Percentiles rank a stretch among this genome's conserved stretches.
phyloP scores from a whole-genome alignment of 2,797 vertebrate species.

The Balearica regulorum region DNA sequence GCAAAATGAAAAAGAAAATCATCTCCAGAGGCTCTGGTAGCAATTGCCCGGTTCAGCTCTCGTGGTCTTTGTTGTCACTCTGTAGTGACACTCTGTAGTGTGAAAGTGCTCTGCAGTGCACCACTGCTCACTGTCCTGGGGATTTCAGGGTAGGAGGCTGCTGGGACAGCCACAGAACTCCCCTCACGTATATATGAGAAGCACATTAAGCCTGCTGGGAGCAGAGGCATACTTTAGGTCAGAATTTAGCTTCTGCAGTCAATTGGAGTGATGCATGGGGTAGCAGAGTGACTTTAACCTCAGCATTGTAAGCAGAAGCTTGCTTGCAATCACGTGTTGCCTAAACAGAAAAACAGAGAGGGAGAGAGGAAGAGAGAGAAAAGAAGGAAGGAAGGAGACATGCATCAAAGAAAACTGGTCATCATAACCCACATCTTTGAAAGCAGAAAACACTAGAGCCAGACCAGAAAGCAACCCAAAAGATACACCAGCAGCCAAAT shows the following conservation, averaged over 20 bases:
- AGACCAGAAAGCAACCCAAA: not conserved
- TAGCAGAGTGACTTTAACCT: not conserved
- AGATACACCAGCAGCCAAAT: not conserved
- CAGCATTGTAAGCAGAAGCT: not conserved
- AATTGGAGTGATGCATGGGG: not conserved
- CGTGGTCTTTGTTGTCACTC: accelerated
- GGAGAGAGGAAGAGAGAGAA: not conserved
- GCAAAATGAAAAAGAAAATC: not conserved
- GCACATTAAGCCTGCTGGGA: not conserved
- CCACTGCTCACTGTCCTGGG: not conserved
- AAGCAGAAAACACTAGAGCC: not conserved
- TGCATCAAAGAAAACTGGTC: not conserved
- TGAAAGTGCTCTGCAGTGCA: not conserved
- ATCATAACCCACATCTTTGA: not conserved
- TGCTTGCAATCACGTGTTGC: not conserved
- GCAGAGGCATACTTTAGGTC: not conserved
- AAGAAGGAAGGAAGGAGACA: not conserved
- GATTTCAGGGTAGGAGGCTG: not conserved
- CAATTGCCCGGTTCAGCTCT: not conserved
- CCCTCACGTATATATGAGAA: not conserved
- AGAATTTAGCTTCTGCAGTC: not conserved
- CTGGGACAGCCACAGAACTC: not conserved
- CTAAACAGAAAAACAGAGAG: not conserved
- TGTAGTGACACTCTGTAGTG: not conserved
- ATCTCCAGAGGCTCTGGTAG: not conserved